Conservation (phyloP, 2,888 invertebrate genomes). For the Acanthosoma haemorrhoidale region DNA sequence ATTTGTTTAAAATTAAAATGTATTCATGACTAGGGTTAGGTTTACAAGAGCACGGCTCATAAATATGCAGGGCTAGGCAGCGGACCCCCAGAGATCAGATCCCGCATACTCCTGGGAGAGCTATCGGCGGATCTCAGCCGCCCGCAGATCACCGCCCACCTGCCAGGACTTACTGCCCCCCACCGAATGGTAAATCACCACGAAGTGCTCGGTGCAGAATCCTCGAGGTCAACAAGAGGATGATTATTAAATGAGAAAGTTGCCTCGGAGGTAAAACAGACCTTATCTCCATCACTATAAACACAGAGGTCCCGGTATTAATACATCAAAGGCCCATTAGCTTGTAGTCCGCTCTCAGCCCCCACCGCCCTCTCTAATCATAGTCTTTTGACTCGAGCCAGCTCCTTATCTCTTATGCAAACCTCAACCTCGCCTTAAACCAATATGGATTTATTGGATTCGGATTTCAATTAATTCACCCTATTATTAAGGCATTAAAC, state of each 20-base stretch:
- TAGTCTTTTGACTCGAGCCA: too few relatives aligned
- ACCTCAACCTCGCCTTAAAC: not conserved
- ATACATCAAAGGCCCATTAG: not conserved
- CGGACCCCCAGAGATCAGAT: too few relatives aligned
- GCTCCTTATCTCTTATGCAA: constrained; percentile 6
- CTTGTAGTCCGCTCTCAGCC: too few relatives aligned
- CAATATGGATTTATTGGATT: constrained; percentile 12
- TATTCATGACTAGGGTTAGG: too few relatives aligned
- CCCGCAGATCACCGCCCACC: too few relatives aligned
- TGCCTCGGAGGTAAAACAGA: not conserved
- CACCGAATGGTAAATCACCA: not conserved
- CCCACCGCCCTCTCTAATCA: not conserved
- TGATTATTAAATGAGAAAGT: constrained; percentile 1
- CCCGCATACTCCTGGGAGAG: too few relatives aligned
- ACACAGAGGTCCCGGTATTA: not conserved
- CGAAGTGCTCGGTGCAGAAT: too few relatives aligned
- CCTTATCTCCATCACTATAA: not conserved
- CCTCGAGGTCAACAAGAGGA: too few relatives aligned
- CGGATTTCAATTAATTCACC: constrained; percentile 8
- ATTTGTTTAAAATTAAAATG: too few relatives aligned
- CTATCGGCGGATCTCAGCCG: too few relatives aligned
- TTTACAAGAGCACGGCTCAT: too few relatives aligned
- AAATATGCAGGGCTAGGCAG: too few relatives aligned
- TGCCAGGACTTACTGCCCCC: not conserved
- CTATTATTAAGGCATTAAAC: constrained; percentile 4